Percentiles rank a stretch among this genome's conserved stretches.
phyloP scores from a whole-genome alignment of 1,140 invertebrate genomes.

The Lepidostoma basale region DNA sequence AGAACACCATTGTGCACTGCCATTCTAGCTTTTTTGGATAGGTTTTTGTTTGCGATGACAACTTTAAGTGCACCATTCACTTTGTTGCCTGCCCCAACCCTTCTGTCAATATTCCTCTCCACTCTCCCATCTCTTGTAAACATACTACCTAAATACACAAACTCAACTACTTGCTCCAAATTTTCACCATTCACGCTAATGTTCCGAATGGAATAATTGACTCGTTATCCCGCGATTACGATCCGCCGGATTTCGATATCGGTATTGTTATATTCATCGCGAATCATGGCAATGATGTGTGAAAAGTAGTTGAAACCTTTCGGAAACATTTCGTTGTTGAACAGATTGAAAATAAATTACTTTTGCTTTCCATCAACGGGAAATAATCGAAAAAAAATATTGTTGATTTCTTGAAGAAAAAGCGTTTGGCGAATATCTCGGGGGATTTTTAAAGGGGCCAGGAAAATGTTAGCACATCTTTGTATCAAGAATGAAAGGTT shows the following conservation, averaged over 20 bases:
- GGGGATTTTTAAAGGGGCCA: slow-evolving; percentile 27
- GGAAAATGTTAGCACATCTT: slow-evolving; percentile 31
- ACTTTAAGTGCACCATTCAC: no score
- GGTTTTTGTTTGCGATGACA: no score
- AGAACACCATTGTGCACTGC: no score
- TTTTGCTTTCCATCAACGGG: slow-evolving; percentile 23
- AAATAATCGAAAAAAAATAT: slow-evolving; percentile 45
- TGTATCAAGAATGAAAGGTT: slow-evolving; percentile 24
- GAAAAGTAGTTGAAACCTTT: slow-evolving; percentile 31
- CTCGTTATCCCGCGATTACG: no score
- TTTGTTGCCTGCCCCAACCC: no score
- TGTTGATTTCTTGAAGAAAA: slow-evolving; percentile 38
- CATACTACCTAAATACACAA: no score
- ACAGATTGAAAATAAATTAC: slow-evolving; percentile 42
- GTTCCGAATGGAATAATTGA: no score
- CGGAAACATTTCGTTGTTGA: slow-evolving; percentile 18
- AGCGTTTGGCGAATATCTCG: slow-evolving; percentile 30
- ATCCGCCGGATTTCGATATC: neutral
- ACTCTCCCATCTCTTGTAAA: no score
- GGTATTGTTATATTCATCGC: neutral
- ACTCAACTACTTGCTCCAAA: no score
- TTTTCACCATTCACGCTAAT: no score
- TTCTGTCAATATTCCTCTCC: no score
- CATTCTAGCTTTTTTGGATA: no score
- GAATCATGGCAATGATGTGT: slow-evolving; percentile 17